Evolutionary conservation across 1,140 invertebrate genomes (phyloP), one percentile per base, ranked within the genome.

Genomic region (Aricia agestis): DNA sequence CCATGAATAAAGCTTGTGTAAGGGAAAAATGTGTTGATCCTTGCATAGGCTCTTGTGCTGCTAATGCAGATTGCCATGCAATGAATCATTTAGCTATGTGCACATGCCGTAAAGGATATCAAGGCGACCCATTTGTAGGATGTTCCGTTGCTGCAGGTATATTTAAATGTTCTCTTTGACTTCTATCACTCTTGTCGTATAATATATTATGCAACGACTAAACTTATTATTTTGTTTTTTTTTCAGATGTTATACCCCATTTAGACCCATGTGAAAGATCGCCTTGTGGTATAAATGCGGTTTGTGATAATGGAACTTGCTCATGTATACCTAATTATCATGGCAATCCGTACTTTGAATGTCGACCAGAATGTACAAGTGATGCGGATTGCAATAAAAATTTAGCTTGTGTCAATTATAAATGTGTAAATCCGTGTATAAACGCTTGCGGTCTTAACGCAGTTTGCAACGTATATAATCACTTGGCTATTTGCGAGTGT

Each of bases 331-430:
- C 82, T n/a, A 91, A 90, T 69, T 94, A 93, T 75, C 92, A 93
- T 11, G 94, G 94, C 63, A 93, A 93, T 77, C 93, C 94, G n/a
- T 93, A 93, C 71, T 83, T 93, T 66, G 93, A 94, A 81, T 95
- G 95, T 86, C 86, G 94, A 81, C 95, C 95, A 32, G 94, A 95
- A 86, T 96, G 95, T 87, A 92, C 93, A 5, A 92, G 92, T 10
- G 95, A 95, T 81, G 94, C 94, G 18, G 97, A 98, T 67, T 98
- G 97, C 87, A 92, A 95, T 3, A 92, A 95, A 59, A 93, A 94
- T 66, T 93, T 96, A 86, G 95, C 97, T 13, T 98, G 97, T 78
- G 93, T 98, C 41, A 97, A 97, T 76, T 93, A 95, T 65, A 94
- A 97, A 89, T 98, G 97, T 83, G 90, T 95, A 17, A 94, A 97